Percentiles rank a stretch among this genome's conserved stretches.
phyloP scores from a whole-genome alignment of 2,888 invertebrate genomes.

The Melikaiella ostensackeni region DNA sequence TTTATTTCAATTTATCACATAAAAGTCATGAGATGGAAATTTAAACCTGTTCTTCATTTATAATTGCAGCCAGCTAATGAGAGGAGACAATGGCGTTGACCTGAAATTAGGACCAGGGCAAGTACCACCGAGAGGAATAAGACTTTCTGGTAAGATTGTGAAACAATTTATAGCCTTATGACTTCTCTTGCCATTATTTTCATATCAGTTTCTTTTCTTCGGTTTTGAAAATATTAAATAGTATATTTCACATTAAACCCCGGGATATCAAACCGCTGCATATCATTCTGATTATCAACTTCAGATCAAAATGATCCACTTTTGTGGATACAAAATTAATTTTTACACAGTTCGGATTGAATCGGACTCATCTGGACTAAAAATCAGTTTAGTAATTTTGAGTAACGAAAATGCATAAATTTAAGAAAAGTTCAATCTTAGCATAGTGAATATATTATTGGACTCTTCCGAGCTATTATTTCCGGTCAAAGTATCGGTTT shows the following conservation, averaged over 20 bases:
- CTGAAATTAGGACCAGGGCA: slow-evolving; percentile 87
- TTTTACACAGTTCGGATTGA: too few relatives aligned
- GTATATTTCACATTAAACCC: too few relatives aligned
- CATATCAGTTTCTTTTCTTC: too few relatives aligned
- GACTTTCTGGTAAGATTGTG: slow-evolving; percentile 72
- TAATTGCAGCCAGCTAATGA: slow-evolving; percentile 64
- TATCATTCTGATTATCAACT: too few relatives aligned
- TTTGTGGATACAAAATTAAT: too few relatives aligned
- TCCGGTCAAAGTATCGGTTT: slow-evolving; percentile 31
- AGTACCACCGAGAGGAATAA: slow-evolving; percentile 87
- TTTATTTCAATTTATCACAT: neutral
- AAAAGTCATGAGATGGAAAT: slow-evolving; percentile 18
- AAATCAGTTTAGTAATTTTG: too few relatives aligned
- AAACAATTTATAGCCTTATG: neutral
- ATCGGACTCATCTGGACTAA: too few relatives aligned
- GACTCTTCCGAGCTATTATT: slow-evolving; percentile 14
- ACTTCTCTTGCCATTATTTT: neutral
- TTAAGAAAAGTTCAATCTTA: neutral
- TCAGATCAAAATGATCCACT: too few relatives aligned
- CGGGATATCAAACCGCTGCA: too few relatives aligned
- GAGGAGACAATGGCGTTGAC: slow-evolving; percentile 76
- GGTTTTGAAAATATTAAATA: neutral
- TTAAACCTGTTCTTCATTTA: slow-evolving; percentile 34
- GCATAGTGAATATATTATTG: slow-evolving; percentile 12
- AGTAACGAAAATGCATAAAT: neutral